A percentile compares a stretch with the other conserved stretches of the same genome.
Conservation (phyloP, 2,797 vertebrate species). For the Cyclura pinguis region DNA sequence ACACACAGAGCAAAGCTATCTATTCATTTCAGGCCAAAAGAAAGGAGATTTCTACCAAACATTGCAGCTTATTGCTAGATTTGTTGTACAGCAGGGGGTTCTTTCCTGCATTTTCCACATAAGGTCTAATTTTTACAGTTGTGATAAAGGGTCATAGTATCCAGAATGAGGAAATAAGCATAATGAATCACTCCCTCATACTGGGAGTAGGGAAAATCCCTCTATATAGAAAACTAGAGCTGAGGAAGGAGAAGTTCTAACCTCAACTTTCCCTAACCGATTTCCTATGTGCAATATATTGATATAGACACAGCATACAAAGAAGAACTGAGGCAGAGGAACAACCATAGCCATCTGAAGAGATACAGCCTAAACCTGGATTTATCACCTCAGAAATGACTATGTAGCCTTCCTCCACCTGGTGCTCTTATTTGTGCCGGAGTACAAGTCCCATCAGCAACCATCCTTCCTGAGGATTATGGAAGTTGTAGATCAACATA, state of each 20-base stretch:
- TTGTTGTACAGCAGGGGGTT: neutral
- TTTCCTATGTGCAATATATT: neutral
- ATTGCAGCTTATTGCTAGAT: neutral
- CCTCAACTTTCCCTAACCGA: neutral
- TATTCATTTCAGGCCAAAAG: neutral
- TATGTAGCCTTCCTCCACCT: neutral
- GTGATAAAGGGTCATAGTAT: neutral
- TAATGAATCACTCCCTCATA: neutral
- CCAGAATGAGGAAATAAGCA: neutral
- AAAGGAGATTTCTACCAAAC: neutral
- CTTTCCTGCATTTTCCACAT: neutral
- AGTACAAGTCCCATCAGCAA: neutral
- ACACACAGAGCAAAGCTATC: neutral
- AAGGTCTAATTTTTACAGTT: neutral
- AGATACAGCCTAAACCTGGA: no score
- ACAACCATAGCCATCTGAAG: neutral
- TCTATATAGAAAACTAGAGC: neutral
- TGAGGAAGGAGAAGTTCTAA: neutral
- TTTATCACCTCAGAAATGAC: neutral
- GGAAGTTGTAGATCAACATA: neutral
- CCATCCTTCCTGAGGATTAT: neutral
- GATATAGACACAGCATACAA: neutral
- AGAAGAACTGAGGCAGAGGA: neutral
- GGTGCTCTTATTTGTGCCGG: neutral
- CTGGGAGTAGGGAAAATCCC: neutral